Conservation (phyloP, 2,797 vertebrate species). For the Cephalopachus bancanus region DNA sequence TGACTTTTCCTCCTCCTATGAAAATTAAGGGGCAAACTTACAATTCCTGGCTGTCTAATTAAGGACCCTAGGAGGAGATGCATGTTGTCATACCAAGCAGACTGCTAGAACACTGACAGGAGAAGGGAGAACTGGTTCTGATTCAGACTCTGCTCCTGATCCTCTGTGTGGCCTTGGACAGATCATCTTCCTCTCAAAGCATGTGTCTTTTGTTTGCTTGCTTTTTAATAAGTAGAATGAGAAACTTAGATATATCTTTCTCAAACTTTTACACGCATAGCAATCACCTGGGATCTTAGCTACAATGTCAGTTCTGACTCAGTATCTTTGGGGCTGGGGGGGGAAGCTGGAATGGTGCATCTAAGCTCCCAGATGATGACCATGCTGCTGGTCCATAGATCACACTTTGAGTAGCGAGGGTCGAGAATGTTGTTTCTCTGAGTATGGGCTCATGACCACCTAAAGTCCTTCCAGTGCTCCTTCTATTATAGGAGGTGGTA, state of each 20-base stretch:
- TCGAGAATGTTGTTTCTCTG: background rate
- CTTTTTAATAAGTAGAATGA: background rate
- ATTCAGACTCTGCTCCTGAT: background rate
- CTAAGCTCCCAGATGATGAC: background rate
- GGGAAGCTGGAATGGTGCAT: too few species aligned
- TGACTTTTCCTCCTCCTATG: constrained; percentile 64
- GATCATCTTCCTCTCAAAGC: background rate
- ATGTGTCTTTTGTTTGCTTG: background rate
- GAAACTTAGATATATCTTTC: background rate
- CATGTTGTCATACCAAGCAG: background rate
- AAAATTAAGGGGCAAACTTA: constrained; percentile 68
- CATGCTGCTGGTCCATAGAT: background rate
- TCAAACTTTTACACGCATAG: background rate
- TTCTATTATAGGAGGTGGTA: background rate
- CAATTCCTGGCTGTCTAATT: constrained; percentile 26
- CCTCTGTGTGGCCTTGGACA: background rate
- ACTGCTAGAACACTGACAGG: background rate
- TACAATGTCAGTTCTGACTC: background rate
- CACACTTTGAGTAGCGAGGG: background rate
- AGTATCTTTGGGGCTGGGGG: background rate
- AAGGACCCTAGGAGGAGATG: constrained; percentile 31
- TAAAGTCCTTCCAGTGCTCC: background rate
- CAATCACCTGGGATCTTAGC: background rate
- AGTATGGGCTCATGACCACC: background rate
- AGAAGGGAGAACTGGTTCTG: background rate